Base-by-base conservation (phyloP, 1,140 invertebrate species). In the Lepidurus couesii region DNA sequence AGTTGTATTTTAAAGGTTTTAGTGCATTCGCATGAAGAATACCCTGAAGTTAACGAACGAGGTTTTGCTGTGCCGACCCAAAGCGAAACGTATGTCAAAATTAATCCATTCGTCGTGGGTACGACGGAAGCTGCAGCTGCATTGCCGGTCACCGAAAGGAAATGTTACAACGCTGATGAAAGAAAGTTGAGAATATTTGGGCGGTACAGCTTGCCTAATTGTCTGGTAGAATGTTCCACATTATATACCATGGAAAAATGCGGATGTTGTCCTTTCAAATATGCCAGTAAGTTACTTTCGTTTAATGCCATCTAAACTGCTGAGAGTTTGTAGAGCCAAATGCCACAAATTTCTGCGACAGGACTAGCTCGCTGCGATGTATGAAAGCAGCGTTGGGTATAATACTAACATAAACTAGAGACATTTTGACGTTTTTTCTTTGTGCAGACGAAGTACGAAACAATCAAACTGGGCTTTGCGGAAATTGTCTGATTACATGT, bases 191-290 rank as follows among this genome's bases (percentile, higher is more conserved):
- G 53, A 65, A 65, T 16, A 16, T 65, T 65, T 13, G 16, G 53
- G 9, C 53, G 21, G 53, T 65, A 65, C 53, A 65, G 53, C n/a
- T 65, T 65, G 53, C 53, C 53, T 65, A 65, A 65, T 65, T 65
- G 53, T 16, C 13, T 65, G 13, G 53, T 65, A 16, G 53, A 65
- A 65, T 65, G 53, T 65, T 65, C 53, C 21, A 21, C 53, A 7
- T 65, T 65, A 65, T 65, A 65, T 16, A 7, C n/a, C 13, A 65
- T 65, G 53, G 53, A 65, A 65, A 65, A 65, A 65, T 65, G 53
- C 13, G 16, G 21, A 11, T 65, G 53, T 65, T 65, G 9, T 21
- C 53, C 53, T 16, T 65, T 65, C 3, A 65, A 13, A 16, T 65
- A 65, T 65, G 53, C 53, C 6, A 65, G 53, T 65, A 65, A 65